Percentiles rank a stretch among this genome's conserved stretches.
phyloP scores from a whole-genome alignment of 1,140 invertebrate genomes.

The Anastrepha obliqua region DNA sequence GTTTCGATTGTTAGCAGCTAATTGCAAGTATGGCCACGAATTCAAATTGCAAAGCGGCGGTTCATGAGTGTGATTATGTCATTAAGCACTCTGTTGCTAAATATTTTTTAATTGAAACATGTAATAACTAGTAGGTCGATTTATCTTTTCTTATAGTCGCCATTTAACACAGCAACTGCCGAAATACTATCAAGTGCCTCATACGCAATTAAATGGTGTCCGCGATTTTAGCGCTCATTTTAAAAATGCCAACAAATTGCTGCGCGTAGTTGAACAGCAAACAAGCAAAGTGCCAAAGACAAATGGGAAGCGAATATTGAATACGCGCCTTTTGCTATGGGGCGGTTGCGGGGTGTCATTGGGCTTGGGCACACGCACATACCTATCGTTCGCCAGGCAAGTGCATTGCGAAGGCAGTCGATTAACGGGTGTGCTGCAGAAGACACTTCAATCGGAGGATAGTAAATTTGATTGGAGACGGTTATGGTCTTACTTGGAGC shows the following conservation, averaged over 20 bases:
- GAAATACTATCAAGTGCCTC: slow-evolving; percentile 49
- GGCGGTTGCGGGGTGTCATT: slow-evolving; percentile 64
- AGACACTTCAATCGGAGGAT: slow-evolving; percentile 70
- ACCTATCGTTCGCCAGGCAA: slow-evolving; percentile 55
- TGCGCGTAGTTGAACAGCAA: slow-evolving; percentile 1
- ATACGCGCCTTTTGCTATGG: slow-evolving; percentile 61
- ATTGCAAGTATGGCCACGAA: background rate
- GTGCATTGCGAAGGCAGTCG: slow-evolving; percentile 68
- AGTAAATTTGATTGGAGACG: slow-evolving; percentile 79
- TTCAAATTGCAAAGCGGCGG: slow-evolving; percentile 33
- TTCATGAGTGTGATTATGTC: slow-evolving; percentile 46
- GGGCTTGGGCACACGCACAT: slow-evolving; percentile 62
- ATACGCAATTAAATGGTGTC: slow-evolving; percentile 25
- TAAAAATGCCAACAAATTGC: slow-evolving; percentile 65
- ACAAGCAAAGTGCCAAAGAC: slow-evolving; percentile 8
- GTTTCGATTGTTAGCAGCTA: slow-evolving; percentile 30
- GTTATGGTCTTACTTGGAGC: slow-evolving; percentile 80
- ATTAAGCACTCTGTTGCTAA: background rate
- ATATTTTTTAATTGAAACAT: background rate
- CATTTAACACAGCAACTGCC: slow-evolving; percentile 63
- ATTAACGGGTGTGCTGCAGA: slow-evolving; percentile 68
- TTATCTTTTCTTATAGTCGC: slow-evolving; percentile 59
- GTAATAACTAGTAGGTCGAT: no score
- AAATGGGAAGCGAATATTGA: slow-evolving; percentile 58
- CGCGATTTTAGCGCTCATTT: slow-evolving; percentile 57